A percentile compares a stretch with the other conserved stretches of the same genome.
Evolutionary conservation across 2,113 vertebrate genomes (phyloP).

Genomic region (Cyprinus carpio): DNA sequence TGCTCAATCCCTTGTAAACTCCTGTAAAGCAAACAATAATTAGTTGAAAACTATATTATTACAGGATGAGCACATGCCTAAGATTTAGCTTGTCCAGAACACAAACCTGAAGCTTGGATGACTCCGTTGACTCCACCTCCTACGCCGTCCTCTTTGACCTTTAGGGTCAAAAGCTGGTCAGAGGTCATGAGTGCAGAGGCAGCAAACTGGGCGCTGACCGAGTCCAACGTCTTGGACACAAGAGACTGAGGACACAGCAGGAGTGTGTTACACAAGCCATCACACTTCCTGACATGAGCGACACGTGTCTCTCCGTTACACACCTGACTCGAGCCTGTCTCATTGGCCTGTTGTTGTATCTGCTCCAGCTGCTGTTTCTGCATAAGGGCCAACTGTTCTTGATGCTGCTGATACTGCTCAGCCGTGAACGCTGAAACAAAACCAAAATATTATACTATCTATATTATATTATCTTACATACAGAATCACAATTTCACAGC

Average conservation of each 20-base stretch:
- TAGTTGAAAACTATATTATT: neutral
- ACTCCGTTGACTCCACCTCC: slow-evolving; percentile 94
- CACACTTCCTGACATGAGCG: neutral
- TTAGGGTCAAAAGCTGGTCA: slow-evolving; percentile 92
- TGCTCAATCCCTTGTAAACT: slow-evolving; percentile 95
- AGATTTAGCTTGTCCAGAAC: neutral
- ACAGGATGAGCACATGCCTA: neutral
- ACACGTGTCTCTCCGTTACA: slow-evolving; percentile 2
- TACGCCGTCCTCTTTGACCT: slow-evolving; percentile 95
- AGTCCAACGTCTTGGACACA: slow-evolving; percentile 93
- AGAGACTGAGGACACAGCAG: slow-evolving; percentile 57
- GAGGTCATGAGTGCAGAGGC: slow-evolving; percentile 95
- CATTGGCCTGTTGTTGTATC: slow-evolving; percentile 84
- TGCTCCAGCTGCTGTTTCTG: slow-evolving; percentile 98
- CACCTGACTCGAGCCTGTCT: slow-evolving; percentile 74
- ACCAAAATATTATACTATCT: neutral
- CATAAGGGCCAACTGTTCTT: slow-evolving; percentile 97
- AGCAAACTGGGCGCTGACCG: slow-evolving; percentile 95
- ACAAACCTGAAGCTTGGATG: slow-evolving; percentile 86
- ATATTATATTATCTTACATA: neutral
- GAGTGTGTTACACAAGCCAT: neutral
- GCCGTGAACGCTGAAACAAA: slow-evolving; percentile 86
- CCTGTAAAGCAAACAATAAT: slow-evolving; percentile 69
- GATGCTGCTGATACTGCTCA: slow-evolving; percentile 99
- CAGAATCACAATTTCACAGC: neutral